phyloP scores from a whole-genome alignment of 2,797 vertebrate species.

The Coregonus sp. region DNA sequence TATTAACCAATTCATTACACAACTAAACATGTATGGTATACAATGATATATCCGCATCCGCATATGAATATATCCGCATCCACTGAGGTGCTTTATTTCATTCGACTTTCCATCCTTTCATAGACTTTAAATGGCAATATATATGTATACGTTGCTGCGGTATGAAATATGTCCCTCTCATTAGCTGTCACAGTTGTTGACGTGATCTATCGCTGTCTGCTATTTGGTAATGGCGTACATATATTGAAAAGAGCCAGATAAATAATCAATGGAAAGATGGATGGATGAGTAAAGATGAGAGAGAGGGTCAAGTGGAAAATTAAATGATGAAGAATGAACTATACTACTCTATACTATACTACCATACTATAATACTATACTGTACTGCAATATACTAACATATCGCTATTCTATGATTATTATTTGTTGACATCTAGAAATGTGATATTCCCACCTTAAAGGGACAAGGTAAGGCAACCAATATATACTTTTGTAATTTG shows the following conservation, averaged over 20 bases:
- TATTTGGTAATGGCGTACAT: conserved; percentile 68
- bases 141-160: conserved; percentile 29
- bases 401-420: background rate
- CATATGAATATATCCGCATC: background rate
- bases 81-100: background rate
- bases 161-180: conserved; percentile 67
- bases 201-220: conserved; percentile 63
- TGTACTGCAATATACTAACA: background rate
- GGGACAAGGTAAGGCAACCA: conserved; percentile 57
- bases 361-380: too few relatives aligned
- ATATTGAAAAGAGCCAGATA: conserved; percentile 37
- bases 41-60: too few relatives aligned
- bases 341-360: too few relatives aligned
- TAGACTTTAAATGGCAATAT: background rate
- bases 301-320: conserved; percentile 62
- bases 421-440: too few relatives aligned
- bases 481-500: background rate
- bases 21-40: too few relatives aligned
- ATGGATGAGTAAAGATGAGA: conserved; percentile 47
- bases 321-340: conserved; percentile 51
- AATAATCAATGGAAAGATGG: conserved; percentile 69
- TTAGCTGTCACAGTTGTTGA: conserved; percentile 63
- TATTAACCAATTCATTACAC: too few relatives aligned
- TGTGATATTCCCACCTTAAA: conserved; percentile 17
- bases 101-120: background rate